These are phyloP conservation scores for Poeciliopsis prolifica DNA, from an alignment of 2,113 vertebrate genomes.

Conservation along the genomic window DNA sequence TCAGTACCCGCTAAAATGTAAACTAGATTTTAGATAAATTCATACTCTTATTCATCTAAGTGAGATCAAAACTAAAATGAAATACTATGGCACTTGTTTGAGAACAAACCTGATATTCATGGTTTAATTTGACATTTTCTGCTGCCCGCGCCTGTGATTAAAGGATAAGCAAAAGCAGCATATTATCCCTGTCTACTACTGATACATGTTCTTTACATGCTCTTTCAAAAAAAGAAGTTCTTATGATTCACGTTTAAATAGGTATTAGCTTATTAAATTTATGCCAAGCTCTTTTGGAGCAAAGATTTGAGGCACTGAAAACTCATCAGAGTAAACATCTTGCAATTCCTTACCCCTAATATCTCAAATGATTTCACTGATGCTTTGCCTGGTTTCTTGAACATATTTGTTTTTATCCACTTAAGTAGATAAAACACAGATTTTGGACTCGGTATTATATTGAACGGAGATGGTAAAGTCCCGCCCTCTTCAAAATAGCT, in stretches of 20 bases:
- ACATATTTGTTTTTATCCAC: constrained; percentile 87
- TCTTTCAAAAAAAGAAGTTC: constrained; percentile 8
- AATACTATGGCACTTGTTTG: background rate
- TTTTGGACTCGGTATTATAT: constrained; percentile 96
- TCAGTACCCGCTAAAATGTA: constrained; percentile 88
- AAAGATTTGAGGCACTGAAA: background rate
- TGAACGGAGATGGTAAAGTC: constrained; percentile 95
- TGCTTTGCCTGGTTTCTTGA: constrained; percentile 82
- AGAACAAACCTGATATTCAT: constrained; percentile 89
- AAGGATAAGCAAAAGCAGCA: constrained; percentile 20
- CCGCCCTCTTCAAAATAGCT: constrained; percentile 99
- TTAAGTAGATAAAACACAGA: constrained; percentile 88
- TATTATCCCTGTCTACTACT: background rate
- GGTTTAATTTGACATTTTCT: constrained; percentile 89
- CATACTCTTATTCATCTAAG: background rate
- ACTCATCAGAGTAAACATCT: constrained; percentile 1
- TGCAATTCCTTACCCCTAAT: constrained; percentile 85
- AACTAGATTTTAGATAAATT: background rate
- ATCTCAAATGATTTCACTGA: constrained; percentile 89
- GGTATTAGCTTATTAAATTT: background rate
- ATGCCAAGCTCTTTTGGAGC: background rate
- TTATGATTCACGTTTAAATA: constrained; percentile 8
- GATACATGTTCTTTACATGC: background rate
- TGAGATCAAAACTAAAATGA: background rate
- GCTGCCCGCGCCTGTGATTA: constrained; percentile 87